These are phyloP conservation scores for Heterodera schachtii DNA, from an alignment of 1,140 invertebrate species.

Conservation along the genomic window DNA sequence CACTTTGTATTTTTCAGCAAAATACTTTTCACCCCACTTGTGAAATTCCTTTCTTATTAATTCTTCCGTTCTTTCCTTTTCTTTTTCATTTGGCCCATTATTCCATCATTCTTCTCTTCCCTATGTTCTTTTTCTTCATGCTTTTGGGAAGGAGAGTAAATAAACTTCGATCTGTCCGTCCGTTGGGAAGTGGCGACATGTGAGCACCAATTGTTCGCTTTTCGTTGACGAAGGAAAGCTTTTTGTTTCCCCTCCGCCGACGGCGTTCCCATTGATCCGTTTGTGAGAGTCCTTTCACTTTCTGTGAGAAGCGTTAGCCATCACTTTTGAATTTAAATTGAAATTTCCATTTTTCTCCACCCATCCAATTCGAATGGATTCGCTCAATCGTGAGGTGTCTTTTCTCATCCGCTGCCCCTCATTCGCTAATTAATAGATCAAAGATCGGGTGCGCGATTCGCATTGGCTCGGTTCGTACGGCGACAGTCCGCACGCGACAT, in stretches of 20 bases:
- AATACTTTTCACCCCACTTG: background rate
- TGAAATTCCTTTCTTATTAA: background rate
- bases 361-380: background rate
- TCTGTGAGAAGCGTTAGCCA: background rate
- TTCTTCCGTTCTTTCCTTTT: background rate
- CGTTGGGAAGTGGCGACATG: background rate
- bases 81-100: background rate
- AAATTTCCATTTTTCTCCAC: background rate
- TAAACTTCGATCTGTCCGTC: background rate
- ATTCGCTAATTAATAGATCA: background rate
- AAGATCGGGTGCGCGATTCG: conserved; percentile 1
- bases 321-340: background rate
- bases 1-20: background rate
- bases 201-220: background rate
- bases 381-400: background rate
- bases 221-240: background rate
- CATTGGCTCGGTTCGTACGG: background rate
- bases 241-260: background rate
- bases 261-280: background rate
- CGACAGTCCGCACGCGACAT: background rate
- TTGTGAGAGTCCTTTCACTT: background rate
- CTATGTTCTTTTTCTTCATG: background rate
- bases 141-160: background rate
- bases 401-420: background rate
- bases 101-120: background rate